phyloP scores from a whole-genome alignment of 2,113 vertebrate species.

The Cheirogaleus medius region DNA sequence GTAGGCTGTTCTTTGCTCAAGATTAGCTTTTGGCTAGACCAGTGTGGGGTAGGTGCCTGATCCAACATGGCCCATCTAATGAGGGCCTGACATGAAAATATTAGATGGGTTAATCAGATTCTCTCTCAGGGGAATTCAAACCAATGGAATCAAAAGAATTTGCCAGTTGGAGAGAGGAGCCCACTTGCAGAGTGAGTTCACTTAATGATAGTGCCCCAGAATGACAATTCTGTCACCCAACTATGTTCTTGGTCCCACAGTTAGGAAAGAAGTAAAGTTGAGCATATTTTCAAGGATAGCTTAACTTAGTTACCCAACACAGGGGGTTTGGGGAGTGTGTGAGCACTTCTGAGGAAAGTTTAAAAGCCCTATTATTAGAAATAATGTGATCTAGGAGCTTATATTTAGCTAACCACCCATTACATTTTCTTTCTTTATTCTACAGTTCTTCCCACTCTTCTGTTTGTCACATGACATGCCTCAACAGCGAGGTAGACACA shows the following conservation, averaged over 20 bases:
- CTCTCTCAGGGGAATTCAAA: constrained; percentile 15
- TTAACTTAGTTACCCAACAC: background rate
- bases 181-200: background rate
- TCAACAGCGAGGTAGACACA: background rate
- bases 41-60: background rate
- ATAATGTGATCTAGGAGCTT: background rate
- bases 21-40: background rate
- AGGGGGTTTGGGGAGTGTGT: background rate
- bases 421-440: background rate
- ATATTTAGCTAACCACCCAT: background rate
- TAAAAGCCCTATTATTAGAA: background rate
- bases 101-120: background rate
- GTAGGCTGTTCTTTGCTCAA: background rate
- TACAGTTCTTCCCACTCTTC: background rate
- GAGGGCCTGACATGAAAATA: background rate
- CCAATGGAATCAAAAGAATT: background rate
- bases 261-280: background rate
- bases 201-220: background rate
- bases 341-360: background rate
- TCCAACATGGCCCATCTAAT: background rate
- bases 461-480: background rate
- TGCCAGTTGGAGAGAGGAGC: background rate
- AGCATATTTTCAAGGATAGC: background rate
- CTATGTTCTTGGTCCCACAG: background rate
- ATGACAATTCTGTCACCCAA: background rate